Evolutionary conservation across 2,888 invertebrate species (phyloP).

Genomic region (Orthonevra nobilis): DNA sequence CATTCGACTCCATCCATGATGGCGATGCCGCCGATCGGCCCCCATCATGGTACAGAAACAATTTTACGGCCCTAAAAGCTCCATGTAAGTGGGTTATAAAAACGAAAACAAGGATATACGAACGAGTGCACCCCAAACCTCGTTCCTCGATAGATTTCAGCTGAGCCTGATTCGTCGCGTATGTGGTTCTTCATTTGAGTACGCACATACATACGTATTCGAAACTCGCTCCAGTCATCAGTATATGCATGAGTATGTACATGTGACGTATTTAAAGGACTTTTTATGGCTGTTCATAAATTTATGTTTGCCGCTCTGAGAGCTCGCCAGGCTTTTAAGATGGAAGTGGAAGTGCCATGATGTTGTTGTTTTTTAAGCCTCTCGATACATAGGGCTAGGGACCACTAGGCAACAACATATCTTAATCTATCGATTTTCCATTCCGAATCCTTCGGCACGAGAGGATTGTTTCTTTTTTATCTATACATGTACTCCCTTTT

Average conservation of each 20-base stretch:
- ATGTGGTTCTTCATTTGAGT: conserved; percentile 49
- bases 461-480: not conserved
- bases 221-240: conserved; percentile 17
- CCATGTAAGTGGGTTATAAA: conserved; percentile 69
- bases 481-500: not conserved
- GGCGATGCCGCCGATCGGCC: too few species aligned
- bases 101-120: conserved; percentile 65
- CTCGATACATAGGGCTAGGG: conserved; percentile 11
- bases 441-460: conserved; percentile 28
- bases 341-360: conserved; percentile 35
- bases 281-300: conserved; percentile 65
- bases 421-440: conserved; percentile 53
- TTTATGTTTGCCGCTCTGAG: conserved; percentile 20
- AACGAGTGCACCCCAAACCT: conserved; percentile 4
- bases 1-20: not conserved
- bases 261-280: conserved; percentile 58
- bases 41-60: conserved; percentile 43
- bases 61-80: conserved; percentile 66
- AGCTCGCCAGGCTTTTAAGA: conserved; percentile 1
- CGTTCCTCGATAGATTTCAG: conserved; percentile 46
- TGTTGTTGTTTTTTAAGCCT: conserved; percentile 57
- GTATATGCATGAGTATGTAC: too few species aligned
- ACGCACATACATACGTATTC: conserved; percentile 16
- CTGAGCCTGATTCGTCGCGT: conserved; percentile 49
- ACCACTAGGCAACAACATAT: conserved; percentile 31